phyloP scores from a whole-genome alignment of 2,797 vertebrate genomes.

The Pseudochromis fuscus region DNA sequence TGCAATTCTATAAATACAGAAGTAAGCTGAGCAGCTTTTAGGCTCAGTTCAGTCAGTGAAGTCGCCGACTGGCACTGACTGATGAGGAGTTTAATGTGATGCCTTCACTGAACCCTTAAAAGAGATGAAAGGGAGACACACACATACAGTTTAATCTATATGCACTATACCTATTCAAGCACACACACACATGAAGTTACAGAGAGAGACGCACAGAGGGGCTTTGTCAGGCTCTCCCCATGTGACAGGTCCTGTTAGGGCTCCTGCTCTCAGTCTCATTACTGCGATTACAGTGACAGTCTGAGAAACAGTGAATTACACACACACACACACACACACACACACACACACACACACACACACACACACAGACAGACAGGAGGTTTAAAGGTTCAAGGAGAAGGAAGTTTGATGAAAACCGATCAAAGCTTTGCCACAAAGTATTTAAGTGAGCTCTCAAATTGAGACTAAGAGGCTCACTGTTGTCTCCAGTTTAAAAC shows the following conservation, averaged over 20 bases:
- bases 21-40: not conserved
- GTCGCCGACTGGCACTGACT: conserved; percentile 2
- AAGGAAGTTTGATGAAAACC: not conserved
- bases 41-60: conserved; percentile 2
- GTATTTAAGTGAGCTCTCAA: not conserved
- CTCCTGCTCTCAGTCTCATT: conserved; percentile 71
- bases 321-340: not conserved
- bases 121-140: conserved; percentile 19
- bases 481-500: too few relatives aligned
- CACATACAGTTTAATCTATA: not conserved
- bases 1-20: not conserved
- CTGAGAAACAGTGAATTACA: conserved; percentile 42
- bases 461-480: too few relatives aligned
- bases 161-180: conserved; percentile 24
- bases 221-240: conserved; percentile 55
- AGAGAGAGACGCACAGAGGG: conserved; percentile 34
- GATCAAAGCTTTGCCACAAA: conserved; percentile 4
- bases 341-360: not conserved
- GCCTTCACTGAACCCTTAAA: not conserved
- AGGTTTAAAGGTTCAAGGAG: not conserved
- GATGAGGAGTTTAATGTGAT: conserved; percentile 9
- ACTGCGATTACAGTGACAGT: conserved; percentile 75
- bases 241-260: conserved; percentile 65
- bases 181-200: conserved; percentile 30
- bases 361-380: not conserved